Conservation (phyloP, 2,797 vertebrate genomes). For the Lutjanus campechanus region DNA sequence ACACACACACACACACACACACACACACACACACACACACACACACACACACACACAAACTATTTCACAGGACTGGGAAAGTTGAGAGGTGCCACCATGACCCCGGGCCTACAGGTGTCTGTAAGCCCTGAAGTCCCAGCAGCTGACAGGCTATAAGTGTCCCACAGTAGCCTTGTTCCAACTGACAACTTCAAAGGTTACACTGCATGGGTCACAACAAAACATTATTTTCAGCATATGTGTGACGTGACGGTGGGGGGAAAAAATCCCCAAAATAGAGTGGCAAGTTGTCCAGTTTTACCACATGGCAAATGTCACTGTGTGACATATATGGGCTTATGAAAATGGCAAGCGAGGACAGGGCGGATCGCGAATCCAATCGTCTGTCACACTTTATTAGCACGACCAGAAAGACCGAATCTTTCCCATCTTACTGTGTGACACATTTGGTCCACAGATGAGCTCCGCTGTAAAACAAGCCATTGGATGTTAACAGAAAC, state of each 20-base stretch:
- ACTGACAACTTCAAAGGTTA: conserved; percentile 72
- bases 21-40: background rate
- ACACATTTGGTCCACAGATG: conserved; percentile 83
- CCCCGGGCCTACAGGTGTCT: conserved; percentile 63
- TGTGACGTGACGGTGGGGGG: conserved; percentile 34
- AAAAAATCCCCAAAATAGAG: conserved; percentile 49
- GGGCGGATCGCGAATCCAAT: conserved; percentile 59
- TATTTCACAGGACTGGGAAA: conserved; percentile 41
- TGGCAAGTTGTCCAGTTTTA: conserved; percentile 71
- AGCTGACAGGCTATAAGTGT: conserved; percentile 71
- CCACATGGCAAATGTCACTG: conserved; percentile 73
- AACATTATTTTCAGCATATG: conserved; percentile 69
- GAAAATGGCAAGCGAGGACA: conserved; percentile 69
- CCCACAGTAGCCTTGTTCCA: conserved; percentile 63
- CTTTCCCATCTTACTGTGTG: conserved; percentile 57
- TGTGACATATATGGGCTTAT: conserved; percentile 71
- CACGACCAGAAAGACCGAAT: conserved; percentile 40
- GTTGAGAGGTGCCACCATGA: conserved; percentile 55
- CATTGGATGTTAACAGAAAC: conserved; percentile 72
- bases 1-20: background rate
- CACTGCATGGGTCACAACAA: conserved; percentile 56
- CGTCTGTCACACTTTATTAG: conserved; percentile 73
- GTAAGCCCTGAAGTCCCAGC: conserved; percentile 50
- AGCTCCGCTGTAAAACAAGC: conserved; percentile 66
- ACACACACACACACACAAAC: conserved; percentile 6